Conservation (phyloP, 2,113 vertebrate species). For the Pseudorasbora parva region DNA sequence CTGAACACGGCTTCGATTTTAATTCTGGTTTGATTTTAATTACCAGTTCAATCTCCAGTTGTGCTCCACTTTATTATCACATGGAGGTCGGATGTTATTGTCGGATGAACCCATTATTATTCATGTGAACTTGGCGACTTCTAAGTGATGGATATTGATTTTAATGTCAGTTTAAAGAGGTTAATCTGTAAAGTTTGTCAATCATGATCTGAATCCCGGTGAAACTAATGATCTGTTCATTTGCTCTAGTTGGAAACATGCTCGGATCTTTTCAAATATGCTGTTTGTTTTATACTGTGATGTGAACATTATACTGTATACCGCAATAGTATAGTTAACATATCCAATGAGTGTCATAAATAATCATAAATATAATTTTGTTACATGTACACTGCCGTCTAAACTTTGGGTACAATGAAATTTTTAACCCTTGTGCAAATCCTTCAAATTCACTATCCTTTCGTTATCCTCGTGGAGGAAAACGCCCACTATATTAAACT, state of each 20-base stretch:
- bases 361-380: too few species aligned
- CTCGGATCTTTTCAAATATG: too few species aligned
- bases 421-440: too few species aligned
- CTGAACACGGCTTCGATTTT: background rate
- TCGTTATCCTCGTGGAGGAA: too few species aligned
- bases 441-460: too few species aligned
- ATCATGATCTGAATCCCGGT: background rate
- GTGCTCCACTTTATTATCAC: background rate
- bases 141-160: constrained; percentile 5
- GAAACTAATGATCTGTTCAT: background rate
- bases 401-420: too few species aligned
- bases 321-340: too few species aligned
- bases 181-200: constrained; percentile 10
- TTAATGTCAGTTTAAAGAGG: constrained; percentile 16
- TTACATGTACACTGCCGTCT: too few species aligned
- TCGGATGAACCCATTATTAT: background rate
- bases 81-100: background rate
- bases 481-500: too few species aligned
- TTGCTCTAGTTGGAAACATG: background rate
- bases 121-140: background rate
- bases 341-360: too few species aligned
- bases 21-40: too few species aligned
- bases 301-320: too few species aligned
- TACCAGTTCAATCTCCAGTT: background rate
- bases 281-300: background rate